Evolutionary conservation across 2,797 vertebrate genomes (phyloP), one percentile per base, ranked within the genome.

Genomic region (Artibeus lituratus): DNA sequence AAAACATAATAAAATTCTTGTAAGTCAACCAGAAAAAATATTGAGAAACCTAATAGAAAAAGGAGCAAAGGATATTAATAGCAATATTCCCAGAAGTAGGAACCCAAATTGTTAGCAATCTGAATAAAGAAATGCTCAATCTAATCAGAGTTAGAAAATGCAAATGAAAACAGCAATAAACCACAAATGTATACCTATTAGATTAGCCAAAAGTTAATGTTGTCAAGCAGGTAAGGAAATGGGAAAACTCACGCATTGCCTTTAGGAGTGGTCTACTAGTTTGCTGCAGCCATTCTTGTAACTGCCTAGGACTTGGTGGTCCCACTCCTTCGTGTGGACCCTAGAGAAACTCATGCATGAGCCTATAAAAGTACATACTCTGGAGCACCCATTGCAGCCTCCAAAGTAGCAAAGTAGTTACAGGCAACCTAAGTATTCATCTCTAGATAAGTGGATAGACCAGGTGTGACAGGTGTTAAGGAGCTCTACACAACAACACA

Each of bases 1-100:
- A 87, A 70, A 69, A 93, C 88, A 96, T 81, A 95, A 95, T 81
- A 87, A 24, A 87, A 65, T 62, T 92, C 10, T 70, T 92, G 89
- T 85, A 96, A 96, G 86, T 83, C 83, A 92, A 67, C 14, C 59
- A 95, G 70, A 86, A 93, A 94, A 88, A 12, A 87, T 94, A 93
- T 65, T 89, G 78, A 32, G 53, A 82, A 91, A 53, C 0, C 4
- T 88, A 55, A 78, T 57, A 87, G 87, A 92, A 87, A 97, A 92
- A 92, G 85, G 91, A 95, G 82, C 94, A 94, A 88, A 78, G 18
- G 44, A 84, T 94, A 80, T 93, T 44, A 87, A 93, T 53, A 93
- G 26, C 9, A 91, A 57, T 57, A 26, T 83, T 89, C 76, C 92
- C 76, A 87, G 94, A 83, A 87, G 74, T 49, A 21, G 14, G 5